These are phyloP conservation scores for Zapornia atra DNA, from an alignment of 2,113 vertebrate species.

Conservation along the genomic window DNA sequence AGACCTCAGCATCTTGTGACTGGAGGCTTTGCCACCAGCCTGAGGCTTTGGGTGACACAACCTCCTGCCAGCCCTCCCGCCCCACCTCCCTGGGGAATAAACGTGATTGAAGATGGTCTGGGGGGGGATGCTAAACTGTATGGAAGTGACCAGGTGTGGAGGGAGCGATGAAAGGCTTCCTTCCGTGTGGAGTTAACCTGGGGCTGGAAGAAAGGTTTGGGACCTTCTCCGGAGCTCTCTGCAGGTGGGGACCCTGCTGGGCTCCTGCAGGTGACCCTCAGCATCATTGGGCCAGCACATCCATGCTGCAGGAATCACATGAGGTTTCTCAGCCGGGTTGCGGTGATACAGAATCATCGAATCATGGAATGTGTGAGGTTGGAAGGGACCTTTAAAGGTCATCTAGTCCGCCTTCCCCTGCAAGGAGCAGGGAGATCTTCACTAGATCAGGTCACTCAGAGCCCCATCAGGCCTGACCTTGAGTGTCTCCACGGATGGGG, in stretches of 20 bases:
- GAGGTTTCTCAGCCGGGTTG: background rate
- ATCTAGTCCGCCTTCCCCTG: too few relatives aligned
- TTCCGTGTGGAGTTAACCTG: accelerated
- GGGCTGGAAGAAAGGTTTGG: background rate
- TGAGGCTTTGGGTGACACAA: background rate
- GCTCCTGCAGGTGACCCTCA: background rate
- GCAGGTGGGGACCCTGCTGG: background rate
- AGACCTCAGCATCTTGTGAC: background rate
- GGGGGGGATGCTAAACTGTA: background rate
- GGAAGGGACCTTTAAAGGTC: too few relatives aligned
- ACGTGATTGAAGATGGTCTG: background rate
- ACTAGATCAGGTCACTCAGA: too few relatives aligned
- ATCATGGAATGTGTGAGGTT: too few relatives aligned
- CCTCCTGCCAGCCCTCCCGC: background rate
- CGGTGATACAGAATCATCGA: too few relatives aligned
- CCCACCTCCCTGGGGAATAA: background rate
- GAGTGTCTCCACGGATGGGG: too few relatives aligned
- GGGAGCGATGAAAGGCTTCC: background rate
- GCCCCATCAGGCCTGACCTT: too few relatives aligned
- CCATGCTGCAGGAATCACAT: accelerated
- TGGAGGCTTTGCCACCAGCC: background rate
- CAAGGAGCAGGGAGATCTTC: too few relatives aligned
- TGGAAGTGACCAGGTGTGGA: background rate
- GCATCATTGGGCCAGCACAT: background rate
- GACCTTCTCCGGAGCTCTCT: background rate